phyloP scores from a whole-genome alignment of 2,797 vertebrate species.

The Ciconia nigra region DNA sequence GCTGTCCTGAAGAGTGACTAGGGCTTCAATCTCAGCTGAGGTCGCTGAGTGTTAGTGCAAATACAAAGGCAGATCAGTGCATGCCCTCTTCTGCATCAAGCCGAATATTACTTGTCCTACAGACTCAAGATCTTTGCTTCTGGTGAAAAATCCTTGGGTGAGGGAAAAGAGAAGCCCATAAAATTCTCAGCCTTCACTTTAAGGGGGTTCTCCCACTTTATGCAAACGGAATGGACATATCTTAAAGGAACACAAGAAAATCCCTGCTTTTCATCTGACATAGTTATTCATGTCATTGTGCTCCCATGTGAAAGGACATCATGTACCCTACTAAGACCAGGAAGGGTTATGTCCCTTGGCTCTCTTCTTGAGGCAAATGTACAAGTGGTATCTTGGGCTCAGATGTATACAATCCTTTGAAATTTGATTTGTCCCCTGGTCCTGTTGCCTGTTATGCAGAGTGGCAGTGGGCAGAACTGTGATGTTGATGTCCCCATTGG shows the following conservation, averaged over 20 bases:
- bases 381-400: slow-evolving; percentile 53
- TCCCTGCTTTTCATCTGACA: neutral
- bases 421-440: slow-evolving; percentile 64
- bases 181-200: neutral
- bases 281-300: neutral
- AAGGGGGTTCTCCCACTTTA: neutral
- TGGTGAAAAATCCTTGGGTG: rapidly evolving
- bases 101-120: neutral
- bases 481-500: slow-evolving; percentile 29
- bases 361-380: slow-evolving; percentile 51
- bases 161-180: neutral
- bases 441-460: neutral
- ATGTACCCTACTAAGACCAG: neutral
- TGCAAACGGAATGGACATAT: neutral
- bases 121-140: neutral
- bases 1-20: neutral
- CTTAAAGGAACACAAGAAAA: neutral
- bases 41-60: neutral
- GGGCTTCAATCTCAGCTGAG: neutral
- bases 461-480: slow-evolving; percentile 51
- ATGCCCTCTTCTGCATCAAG: neutral
- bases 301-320: neutral
- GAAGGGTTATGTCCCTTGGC: neutral
- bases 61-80: neutral
- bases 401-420: slow-evolving; percentile 63